phyloP scores from a whole-genome alignment of 2,888 invertebrate species.

The Teinopalpus imperialis region DNA sequence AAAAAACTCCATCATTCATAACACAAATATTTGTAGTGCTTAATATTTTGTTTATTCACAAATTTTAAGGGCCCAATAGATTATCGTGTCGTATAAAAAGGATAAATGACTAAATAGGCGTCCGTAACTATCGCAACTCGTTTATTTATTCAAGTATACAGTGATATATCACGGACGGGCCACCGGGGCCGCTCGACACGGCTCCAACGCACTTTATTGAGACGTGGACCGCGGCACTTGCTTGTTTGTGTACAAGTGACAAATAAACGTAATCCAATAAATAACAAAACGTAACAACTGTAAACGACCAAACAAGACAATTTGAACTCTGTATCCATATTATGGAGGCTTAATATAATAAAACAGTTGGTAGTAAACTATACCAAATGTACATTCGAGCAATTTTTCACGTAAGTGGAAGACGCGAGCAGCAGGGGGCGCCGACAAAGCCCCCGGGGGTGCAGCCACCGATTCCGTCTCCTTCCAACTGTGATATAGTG shows the following conservation, averaged over 20 bases:
- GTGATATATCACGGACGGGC: constrained; percentile 52
- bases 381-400: constrained; percentile 40
- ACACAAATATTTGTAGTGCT: constrained; percentile 17
- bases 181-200: constrained; percentile 49
- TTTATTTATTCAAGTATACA: constrained; percentile 52
- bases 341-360: constrained; percentile 21
- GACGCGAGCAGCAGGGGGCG: constrained; percentile 59
- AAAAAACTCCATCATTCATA: constrained; percentile 5
- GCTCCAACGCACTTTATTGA: constrained; percentile 49
- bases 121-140: constrained; percentile 44
- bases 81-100: constrained; percentile 35
- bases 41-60: constrained; percentile 24
- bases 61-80: constrained; percentile 21
- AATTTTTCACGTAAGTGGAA: constrained; percentile 68
- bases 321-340: constrained; percentile 24
- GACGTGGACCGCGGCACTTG: constrained; percentile 44
- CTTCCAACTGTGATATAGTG: constrained; percentile 47
- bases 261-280: constrained; percentile 35
- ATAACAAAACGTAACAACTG: constrained; percentile 29
- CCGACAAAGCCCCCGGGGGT: constrained; percentile 74
- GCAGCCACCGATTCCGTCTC: constrained; percentile 51
- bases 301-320: constrained; percentile 14
- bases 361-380: constrained; percentile 16
- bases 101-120: constrained; percentile 44
- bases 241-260: constrained; percentile 39